Conservation (phyloP, 2,113 vertebrate genomes). For the Pluvialis apricaria region DNA sequence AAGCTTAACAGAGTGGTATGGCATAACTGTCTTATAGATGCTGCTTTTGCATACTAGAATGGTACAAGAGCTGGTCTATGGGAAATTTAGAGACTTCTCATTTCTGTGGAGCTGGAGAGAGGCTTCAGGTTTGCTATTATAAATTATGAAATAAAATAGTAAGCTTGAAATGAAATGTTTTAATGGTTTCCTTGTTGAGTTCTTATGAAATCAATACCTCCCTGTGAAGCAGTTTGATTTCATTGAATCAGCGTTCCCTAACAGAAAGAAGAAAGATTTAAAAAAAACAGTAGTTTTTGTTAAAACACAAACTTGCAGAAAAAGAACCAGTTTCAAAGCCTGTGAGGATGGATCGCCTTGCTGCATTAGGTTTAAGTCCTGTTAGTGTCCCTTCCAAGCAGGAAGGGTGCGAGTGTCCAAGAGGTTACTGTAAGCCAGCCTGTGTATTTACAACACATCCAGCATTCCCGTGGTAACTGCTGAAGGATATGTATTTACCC, state of each 20-base stretch:
- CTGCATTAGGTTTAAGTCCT: not conserved
- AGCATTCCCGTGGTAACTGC: not conserved
- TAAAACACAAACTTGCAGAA: not conserved
- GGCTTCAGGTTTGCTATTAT: not conserved
- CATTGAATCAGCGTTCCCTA: not conserved
- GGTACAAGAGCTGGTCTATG: not conserved
- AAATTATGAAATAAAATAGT: not conserved
- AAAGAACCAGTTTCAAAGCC: not conserved
- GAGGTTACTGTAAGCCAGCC: not conserved
- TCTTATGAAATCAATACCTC: not conserved
- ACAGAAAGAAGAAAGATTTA: not conserved
- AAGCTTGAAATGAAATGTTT: not conserved
- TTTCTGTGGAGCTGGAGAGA: not conserved
- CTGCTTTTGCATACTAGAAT: not conserved
- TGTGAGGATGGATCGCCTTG: not conserved
- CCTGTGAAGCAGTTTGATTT: not conserved
- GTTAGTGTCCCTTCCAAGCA: not conserved
- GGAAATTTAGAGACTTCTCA: not conserved
- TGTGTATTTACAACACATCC: not conserved
- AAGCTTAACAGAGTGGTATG: conserved; percentile 1
- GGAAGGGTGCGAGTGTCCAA: not conserved
- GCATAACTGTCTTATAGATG: not conserved
- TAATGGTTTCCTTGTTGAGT: not conserved
- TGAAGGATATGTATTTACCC: not conserved
- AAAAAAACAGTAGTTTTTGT: not conserved